Evolutionary conservation across 2,797 vertebrate species (phyloP).

Genomic region (Avahi laniger): DNA sequence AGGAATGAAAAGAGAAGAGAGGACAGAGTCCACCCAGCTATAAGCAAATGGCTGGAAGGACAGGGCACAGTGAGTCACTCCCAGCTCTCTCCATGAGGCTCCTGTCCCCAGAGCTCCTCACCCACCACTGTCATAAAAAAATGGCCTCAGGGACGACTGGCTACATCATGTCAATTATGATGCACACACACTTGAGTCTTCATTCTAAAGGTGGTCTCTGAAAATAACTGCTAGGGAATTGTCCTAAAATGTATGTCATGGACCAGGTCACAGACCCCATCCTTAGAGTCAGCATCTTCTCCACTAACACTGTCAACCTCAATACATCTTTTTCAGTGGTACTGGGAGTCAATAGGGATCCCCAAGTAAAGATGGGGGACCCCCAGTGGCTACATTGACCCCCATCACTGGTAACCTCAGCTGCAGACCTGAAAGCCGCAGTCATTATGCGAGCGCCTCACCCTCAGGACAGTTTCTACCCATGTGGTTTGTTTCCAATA

Average conservation of each 20-base stretch:
- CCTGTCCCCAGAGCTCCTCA: background rate
- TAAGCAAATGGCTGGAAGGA: background rate
- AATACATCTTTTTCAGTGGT: background rate
- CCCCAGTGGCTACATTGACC: fast-evolving
- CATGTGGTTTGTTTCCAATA: background rate
- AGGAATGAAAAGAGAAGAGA: background rate
- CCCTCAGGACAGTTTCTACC: background rate
- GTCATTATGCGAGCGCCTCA: background rate
- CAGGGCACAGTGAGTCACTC: fast-evolving
- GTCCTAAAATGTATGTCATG: background rate
- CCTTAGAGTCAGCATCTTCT: background rate
- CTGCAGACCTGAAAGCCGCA: background rate
- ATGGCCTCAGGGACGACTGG: background rate
- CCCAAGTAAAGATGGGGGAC: background rate
- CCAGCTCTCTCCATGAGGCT: background rate
- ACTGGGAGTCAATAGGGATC: background rate
- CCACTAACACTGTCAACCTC: background rate
- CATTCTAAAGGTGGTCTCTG: background rate
- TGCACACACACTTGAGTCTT: background rate
- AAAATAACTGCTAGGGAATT: background rate
- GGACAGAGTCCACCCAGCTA: too few species aligned
- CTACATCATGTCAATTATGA: background rate
- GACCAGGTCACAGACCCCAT: background rate
- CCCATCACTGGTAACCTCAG: background rate
- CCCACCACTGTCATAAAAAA: background rate